These are phyloP conservation scores for Brachionichthys hirsutus DNA, from an alignment of 2,113 vertebrate species.

Conservation along the genomic window DNA sequence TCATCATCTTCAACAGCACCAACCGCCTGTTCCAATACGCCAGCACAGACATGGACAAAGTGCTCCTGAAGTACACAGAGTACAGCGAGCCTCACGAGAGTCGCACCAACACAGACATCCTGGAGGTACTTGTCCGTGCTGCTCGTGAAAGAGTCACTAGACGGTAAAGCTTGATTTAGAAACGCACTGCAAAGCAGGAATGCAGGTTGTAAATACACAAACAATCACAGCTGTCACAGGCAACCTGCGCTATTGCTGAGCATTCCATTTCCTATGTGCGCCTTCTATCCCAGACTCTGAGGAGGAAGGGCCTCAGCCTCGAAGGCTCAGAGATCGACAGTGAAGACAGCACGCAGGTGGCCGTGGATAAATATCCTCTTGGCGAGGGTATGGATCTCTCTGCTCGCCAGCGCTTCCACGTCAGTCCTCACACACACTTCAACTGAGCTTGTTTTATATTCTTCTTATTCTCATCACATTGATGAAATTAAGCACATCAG, in stretches of 20 bases:
- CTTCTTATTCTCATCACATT: background rate
- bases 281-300: conserved; percentile 81
- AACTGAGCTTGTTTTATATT: background rate
- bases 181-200: too few relatives aligned
- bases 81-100: conserved; percentile 97
- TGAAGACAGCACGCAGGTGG: conserved; percentile 78
- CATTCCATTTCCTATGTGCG: background rate
- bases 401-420: conserved; percentile 81
- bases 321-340: conserved; percentile 83
- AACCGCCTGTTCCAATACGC: conserved; percentile 96
- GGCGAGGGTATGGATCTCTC: conserved; percentile 82
- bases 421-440: conserved; percentile 75
- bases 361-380: conserved; percentile 74
- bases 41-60: conserved; percentile 96
- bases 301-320: conserved; percentile 86
- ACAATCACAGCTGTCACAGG: too few relatives aligned
- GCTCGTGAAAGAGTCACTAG: background rate
- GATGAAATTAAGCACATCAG: background rate
- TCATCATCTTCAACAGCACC: conserved; percentile 98
- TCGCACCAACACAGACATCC: conserved; percentile 91
- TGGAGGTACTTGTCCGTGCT: conserved; percentile 78
- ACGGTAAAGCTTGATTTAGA: too few relatives aligned
- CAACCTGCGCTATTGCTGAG: too few relatives aligned
- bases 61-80: conserved; percentile 95
- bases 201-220: too few relatives aligned